Evolutionary conservation across 2,888 invertebrate genomes (phyloP).

Genomic region (Lordiphosa fenestrarum): DNA sequence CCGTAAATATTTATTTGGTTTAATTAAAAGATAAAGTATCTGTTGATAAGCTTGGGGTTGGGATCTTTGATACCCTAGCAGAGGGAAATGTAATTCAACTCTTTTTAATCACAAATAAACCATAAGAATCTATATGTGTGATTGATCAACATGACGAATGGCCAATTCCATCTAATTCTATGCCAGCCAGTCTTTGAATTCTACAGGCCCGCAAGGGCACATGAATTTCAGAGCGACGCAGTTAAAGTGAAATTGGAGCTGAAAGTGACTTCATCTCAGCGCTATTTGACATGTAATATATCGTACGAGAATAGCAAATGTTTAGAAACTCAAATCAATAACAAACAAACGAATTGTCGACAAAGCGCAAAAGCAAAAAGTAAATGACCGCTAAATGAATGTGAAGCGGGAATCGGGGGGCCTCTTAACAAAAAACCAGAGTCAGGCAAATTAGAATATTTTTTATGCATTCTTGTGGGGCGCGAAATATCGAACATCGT

Average conservation of each 20-base stretch:
- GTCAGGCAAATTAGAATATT: slow-evolving; percentile 15
- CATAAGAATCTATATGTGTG: too few species aligned
- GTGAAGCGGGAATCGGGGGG: too few species aligned
- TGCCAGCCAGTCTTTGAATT: too few species aligned
- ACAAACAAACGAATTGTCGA: slow-evolving; percentile 37
- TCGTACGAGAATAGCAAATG: slow-evolving; percentile 21
- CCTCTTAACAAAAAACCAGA: slow-evolving; percentile 14
- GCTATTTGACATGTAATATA: slow-evolving; percentile 13
- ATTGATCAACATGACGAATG: too few species aligned
- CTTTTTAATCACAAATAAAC: too few species aligned
- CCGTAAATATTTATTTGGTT: slow-evolving; percentile 14
- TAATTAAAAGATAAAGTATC: slow-evolving; percentile 17
- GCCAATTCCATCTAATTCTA: too few species aligned
- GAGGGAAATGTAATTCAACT: too few species aligned
- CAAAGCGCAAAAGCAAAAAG: slow-evolving; percentile 49
- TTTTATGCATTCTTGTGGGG: slow-evolving; percentile 25
- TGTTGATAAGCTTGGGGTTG: slow-evolving; percentile 26
- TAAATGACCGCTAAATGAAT: slow-evolving; percentile 51
- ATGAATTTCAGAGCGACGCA: too few species aligned
- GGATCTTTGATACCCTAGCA: too few species aligned
- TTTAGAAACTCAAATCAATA: slow-evolving; percentile 52
- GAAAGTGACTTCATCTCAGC: slow-evolving; percentile 17
- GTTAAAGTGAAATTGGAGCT: not conserved
- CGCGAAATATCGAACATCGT: slow-evolving; percentile 37
- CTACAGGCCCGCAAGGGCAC: too few species aligned